Base-by-base conservation (phyloP, 2,888 invertebrate genomes). In the Caenorhabditis angaria region DNA sequence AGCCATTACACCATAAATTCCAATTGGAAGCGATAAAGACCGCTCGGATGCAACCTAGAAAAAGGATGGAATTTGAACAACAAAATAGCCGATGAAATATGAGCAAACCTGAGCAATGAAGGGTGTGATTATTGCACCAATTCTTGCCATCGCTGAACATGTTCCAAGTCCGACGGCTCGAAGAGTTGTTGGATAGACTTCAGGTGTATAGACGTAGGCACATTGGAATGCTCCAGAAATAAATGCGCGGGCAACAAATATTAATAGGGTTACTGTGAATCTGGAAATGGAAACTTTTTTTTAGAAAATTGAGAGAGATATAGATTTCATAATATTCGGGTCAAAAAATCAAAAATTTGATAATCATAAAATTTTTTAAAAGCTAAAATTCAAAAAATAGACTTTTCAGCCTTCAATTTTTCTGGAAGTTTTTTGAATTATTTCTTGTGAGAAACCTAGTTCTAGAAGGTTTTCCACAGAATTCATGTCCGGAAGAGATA, bases 191-290 rank as follows among this genome's bases (percentile, higher is more conserved):
- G 95, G 95, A 88, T 95, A 95, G 82, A 91, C 91, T 91, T 95
- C 95, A 8, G 95, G 95, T 6, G 95, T 96, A 87, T 96, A 96
- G 5, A 95, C 94, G 87, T 95, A 96, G 0, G 94, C 94, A 0
- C 94, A 94, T 90, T 95, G 95, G 88, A 96, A 96, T 1, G 95
- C 92, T 0, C 95, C 95, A 24, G 95, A 94, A 82, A 95, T 94
- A 74, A 95, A 93, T 4, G 94, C 95, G 80, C 96, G 91, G 0
- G 94, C 94, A 80, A 94, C 88, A 88, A 95, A 95, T 76, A 96
- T 89, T 79, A 94, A 91, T 59, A 93, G 91, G 0, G 94, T 95
- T 79, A 95, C 82, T 35, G 81, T 80, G 51, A 75, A 68, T 54
- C 87, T 85, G 59, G 24, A 83, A 71, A 35, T 54, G 54, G 5